Evolutionary conservation across 2,797 vertebrate genomes (phyloP), one percentile per base, ranked within the genome.

Genomic region (Varecia variegata): DNA sequence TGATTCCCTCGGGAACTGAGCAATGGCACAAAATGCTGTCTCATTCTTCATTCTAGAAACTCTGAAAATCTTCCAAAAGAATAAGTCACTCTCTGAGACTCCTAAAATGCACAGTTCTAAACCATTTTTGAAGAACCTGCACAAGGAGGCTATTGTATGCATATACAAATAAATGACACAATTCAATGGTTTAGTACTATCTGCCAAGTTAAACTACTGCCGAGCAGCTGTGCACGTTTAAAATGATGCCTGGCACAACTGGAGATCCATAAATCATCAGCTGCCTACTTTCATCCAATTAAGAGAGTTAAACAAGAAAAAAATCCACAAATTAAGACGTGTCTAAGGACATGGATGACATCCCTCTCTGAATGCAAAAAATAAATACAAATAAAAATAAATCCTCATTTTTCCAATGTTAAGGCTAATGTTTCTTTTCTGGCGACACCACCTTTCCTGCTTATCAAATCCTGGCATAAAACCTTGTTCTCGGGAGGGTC

Each of bases 81-180:
- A 98, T 98, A 98, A 98, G 98, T 98, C 98, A 98, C 92, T 89
- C 84, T 85, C 11, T 74, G 93, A 94, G 95, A 97, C 98, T 98
- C 97, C 98, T 98, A 98, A 97, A 98, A 98, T n/a, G 80, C 97
- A 92, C 73, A 50, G 97, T 98, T 98, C 97, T 94, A 93, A 98
- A 97, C 95, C 93, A 93, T 96, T 98, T 98, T 96, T 97, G 96
- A 98, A 97, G 97, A 98, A 98, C 98, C 98, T 98, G 98, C 98
- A 99, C 98, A 99, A 99, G 98, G 98, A 98, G 98, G 97, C 98
- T 98, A 98, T 98, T 99, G 98, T 99, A 97, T 92, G 97, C 97
- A 97, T 98, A 97, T 90, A 98, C 98, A 98, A 99, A 99, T 98
- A 99, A 98, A 99, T 99, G 98, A 99, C 98, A 98, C 98, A 98